These are phyloP conservation scores for Cryptomyrus ogoouensis DNA, from an alignment of 2,113 vertebrate genomes.

Conservation along the genomic window DNA sequence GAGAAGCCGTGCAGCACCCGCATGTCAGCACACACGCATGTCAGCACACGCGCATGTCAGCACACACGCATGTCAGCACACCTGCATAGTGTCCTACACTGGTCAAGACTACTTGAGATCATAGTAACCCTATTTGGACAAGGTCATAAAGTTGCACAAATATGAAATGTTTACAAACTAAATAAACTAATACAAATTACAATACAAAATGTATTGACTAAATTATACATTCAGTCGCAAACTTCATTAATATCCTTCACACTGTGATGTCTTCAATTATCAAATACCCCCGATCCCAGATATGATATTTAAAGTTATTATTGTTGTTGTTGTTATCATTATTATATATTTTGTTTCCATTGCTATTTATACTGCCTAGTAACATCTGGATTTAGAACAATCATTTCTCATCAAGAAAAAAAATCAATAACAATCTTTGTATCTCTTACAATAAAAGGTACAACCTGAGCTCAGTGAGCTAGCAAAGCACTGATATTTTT, in stretches of 20 bases:
- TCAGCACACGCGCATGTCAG: no score
- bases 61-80: no score
- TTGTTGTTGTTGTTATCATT: neutral
- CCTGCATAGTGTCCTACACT: no score
- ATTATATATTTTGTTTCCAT: neutral
- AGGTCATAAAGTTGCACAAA: neutral
- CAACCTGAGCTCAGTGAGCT: neutral
- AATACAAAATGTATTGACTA: neutral
- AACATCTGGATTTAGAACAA: neutral
- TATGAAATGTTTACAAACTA: neutral
- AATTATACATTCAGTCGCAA: neutral
- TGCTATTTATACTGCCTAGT: neutral
- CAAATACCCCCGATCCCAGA: neutral
- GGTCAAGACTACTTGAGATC: neutral
- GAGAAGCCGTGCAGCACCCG: no score
- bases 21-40: no score
- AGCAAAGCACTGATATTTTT: conserved; percentile 18
- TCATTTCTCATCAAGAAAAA: neutral
- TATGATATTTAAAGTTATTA: neutral
- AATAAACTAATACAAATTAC: neutral
- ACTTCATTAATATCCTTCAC: neutral
- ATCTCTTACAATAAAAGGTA: neutral
- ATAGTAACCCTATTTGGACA: neutral
- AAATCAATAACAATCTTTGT: neutral
- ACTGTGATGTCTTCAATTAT: neutral